Evolutionary conservation across 2,888 invertebrate genomes (phyloP), one percentile per base, ranked within the genome.

Genomic region (Tenthredo notha): DNA sequence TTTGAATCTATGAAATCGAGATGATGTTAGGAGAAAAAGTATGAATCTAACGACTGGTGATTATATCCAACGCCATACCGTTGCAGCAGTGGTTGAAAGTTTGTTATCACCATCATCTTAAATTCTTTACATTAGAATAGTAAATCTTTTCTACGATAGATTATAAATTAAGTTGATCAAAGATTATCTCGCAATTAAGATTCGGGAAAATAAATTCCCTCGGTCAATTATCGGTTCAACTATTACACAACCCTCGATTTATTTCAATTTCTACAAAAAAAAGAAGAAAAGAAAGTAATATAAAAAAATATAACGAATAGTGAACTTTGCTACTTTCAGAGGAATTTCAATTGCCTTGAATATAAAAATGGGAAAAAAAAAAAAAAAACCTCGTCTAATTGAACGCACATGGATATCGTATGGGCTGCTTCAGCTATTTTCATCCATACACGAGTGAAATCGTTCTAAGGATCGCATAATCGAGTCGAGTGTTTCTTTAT

Each of bases 401-500:
- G 18, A 50, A 50, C 2, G 18, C 4, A 18, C 6, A n/a, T 7
- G n/a, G 7, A n/a, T n/a, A 61, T 25, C 10, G 47, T 21, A n/a
- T 21, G 21, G 3, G 3, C 15, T 43, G 33, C 47, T 15, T 70
- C 1, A 12, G 37, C 33, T 67, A 37, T 54, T 29, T 61, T 33
- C 12, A 50, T 33, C 29, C 47, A 10, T 74, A 10, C 29, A 54
- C 25, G 33, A 61, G 33, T 78, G 43, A 78, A 80, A 80, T 80
- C 80, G 80, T 40, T 80, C 61, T n/a, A 80, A 61, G 47, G 12
- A 58, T 80, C 80, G 80, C 70, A 43, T 72, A 67, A 84, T 84
- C 84, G 84, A 84, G 40, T 74, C 84, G 33, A 83, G 83, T 65
- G 83, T 83, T 83, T 50, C 85, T 72, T 78, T 85, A 80, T 80